Percentiles rank a stretch among this genome's conserved stretches.
These are phyloP conservation scores for Danionella cerebrum DNA, from an alignment of 2,113 vertebrate genomes.

Conservation along the genomic window DNA sequence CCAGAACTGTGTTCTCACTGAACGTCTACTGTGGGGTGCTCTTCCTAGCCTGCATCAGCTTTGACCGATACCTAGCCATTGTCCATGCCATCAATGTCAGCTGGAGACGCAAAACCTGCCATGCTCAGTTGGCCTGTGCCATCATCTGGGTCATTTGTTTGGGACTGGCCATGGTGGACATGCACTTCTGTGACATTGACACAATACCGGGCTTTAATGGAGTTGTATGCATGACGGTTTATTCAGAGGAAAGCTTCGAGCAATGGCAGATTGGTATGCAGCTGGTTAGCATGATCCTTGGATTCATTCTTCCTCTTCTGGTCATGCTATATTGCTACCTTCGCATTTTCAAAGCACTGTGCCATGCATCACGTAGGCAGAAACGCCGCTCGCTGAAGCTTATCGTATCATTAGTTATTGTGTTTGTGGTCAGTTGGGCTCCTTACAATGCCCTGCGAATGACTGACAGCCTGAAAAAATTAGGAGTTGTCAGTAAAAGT, in stretches of 20 bases:
- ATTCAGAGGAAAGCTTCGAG: constrained; percentile 17
- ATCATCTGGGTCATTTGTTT: constrained; percentile 63
- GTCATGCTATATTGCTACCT: constrained; percentile 75
- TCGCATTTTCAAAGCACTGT: constrained; percentile 65
- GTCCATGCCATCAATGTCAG: constrained; percentile 60
- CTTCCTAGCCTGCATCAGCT: constrained; percentile 73
- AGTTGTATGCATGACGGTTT: constrained; percentile 50
- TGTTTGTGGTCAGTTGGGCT: constrained; percentile 71
- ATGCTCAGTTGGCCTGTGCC: constrained; percentile 59
- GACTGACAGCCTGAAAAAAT: constrained; percentile 53
- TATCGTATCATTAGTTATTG: constrained; percentile 56
- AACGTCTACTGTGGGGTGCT: constrained; percentile 72
- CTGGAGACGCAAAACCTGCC: constrained; percentile 58
- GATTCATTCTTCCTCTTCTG: constrained; percentile 66
- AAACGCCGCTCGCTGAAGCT: constrained; percentile 65
- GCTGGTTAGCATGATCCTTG: constrained; percentile 56
- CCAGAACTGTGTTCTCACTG: constrained; percentile 64
- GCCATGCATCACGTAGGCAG: constrained; percentile 55
- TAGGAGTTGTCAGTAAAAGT: constrained; percentile 35
- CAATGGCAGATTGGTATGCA: constrained; percentile 59
- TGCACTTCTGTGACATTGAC: constrained; percentile 53
- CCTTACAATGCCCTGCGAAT: constrained; percentile 68
- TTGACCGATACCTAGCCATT: constrained; percentile 74
- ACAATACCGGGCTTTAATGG: accelerated
- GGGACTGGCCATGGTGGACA: constrained; percentile 57